Evolutionary conservation across 2,113 vertebrate species (phyloP), one percentile per base, ranked within the genome.

Genomic region (Myodes glareolus): DNA sequence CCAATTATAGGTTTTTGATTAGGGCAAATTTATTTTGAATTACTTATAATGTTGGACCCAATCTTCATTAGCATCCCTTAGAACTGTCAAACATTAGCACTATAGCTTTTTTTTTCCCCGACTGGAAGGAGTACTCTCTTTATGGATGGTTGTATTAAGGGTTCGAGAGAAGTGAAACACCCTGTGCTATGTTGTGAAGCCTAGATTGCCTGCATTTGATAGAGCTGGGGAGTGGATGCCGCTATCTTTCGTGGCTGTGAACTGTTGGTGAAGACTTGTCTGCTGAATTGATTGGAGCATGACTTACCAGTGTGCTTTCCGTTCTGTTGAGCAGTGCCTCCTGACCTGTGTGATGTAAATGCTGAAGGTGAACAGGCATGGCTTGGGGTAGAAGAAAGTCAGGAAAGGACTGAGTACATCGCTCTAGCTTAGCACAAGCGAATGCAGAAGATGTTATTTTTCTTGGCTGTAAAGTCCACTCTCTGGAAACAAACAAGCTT

Each of bases 401-500:
- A 45, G 78, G 92, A 90, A 95, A 94, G 21, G 29, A 86, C 25
- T 19, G 70, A 88, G 80, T 97, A 88, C 95, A 92, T 97, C 92
- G 94, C 84, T 87, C 68, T 45, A 75, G 63, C 39, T 27, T n/a
- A 68, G 88, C 39, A 0, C 65, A 70, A 70, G 81, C 84, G 75
- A 36, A 65, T 33, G 63, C 12, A 78, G 91, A 50, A 78, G 58
- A 90, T 89, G 31, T 58, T 96, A 29, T 95, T 96, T 97, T 96
- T 95, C 91, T 97, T 98, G 95, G 87, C 96, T 76, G 73, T 92
- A 45, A 91, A 76, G 84, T 19, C 36, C 19, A 93, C 52, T 93
- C 76, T 96, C 55, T 96, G 91, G 90, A 84, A 97, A 97, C 92
- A 97, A 97, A 90, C 73, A 94, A 47, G 42, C 78, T 96, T 97